Evolutionary conservation across 2,888 invertebrate species (phyloP).

Genomic region (Ochlodes sylvanus): DNA sequence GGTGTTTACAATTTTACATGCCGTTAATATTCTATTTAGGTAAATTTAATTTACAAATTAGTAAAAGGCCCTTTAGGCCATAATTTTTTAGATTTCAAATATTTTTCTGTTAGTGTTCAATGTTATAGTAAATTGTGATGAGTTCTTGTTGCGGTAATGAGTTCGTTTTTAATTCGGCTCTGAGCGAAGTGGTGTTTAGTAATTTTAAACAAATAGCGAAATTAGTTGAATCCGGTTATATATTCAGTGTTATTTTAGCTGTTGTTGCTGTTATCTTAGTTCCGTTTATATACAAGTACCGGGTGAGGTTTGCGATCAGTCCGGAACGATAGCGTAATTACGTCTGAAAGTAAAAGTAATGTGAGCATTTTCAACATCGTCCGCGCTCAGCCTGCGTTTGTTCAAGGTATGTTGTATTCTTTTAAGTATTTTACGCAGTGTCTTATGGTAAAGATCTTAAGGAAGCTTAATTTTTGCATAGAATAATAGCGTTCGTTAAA

Average conservation of each 20-base stretch:
- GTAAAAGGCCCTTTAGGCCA: conserved; percentile 18
- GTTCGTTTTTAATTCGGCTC: conserved; percentile 69
- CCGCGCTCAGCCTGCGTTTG: conserved; percentile 50
- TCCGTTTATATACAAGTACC: conserved; percentile 49
- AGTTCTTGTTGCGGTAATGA: conserved; percentile 81
- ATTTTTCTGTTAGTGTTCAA: conserved; percentile 45
- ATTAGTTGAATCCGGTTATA: conserved; percentile 61
- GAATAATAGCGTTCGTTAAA: too few species aligned
- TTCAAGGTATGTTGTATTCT: conserved; percentile 55
- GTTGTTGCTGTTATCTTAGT: conserved; percentile 54
- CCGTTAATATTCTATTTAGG: conserved; percentile 61
- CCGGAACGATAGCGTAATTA: conserved; percentile 28
- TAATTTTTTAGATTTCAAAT: conserved; percentile 43
- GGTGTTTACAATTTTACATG: conserved; percentile 75
- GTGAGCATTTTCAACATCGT: conserved; percentile 52
- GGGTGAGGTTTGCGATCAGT: conserved; percentile 39
- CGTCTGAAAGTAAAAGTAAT: conserved; percentile 58
- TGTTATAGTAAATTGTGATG: conserved; percentile 64
- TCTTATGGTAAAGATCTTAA: neutral
- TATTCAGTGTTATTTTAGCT: conserved; percentile 53
- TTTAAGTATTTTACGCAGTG: conserved; percentile 6
- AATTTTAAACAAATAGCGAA: conserved; percentile 65
- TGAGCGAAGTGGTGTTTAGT: conserved; percentile 68
- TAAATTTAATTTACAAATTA: conserved; percentile 59
- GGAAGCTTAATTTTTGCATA: neutral